Conservation (phyloP, 1,140 invertebrate species). For the Drosophila takahashii region DNA sequence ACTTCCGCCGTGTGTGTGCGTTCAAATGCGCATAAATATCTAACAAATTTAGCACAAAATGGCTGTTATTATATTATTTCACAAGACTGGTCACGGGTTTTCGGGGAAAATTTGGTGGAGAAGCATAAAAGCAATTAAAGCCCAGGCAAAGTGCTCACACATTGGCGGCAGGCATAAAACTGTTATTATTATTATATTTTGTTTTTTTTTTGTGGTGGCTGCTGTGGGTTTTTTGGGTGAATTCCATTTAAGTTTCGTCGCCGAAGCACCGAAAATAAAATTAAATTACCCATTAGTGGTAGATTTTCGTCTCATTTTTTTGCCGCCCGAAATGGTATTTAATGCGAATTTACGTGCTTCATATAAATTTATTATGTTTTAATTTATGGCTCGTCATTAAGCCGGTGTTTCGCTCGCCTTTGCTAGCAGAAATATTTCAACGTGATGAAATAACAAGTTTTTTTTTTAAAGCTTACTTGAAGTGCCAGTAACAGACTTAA, state of each 20-base stretch:
- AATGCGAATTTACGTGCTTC: conserved; percentile 43
- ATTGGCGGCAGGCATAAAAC: conserved; percentile 30
- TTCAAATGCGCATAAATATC: conserved; percentile 47
- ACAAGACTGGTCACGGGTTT: conserved; percentile 29
- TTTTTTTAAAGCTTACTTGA: conserved; percentile 28
- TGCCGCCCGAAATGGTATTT: conserved; percentile 55
- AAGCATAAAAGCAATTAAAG: conserved; percentile 76
- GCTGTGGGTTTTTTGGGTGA: conserved; percentile 19
- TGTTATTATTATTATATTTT: conserved; percentile 59
- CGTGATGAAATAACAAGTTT: background rate
- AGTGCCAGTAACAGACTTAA: conserved; percentile 27
- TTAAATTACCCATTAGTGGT: conserved; percentile 78
- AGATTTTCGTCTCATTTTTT: conserved; percentile 65
- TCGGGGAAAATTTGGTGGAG: conserved; percentile 43
- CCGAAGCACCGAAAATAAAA: conserved; percentile 67
- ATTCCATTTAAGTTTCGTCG: conserved; percentile 55
- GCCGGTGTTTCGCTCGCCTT: background rate
- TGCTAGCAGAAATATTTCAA: conserved; percentile 8
- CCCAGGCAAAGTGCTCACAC: conserved; percentile 50
- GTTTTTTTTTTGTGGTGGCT: conserved; percentile 16
- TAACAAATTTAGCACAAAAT: conserved; percentile 77
- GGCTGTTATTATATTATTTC: conserved; percentile 75
- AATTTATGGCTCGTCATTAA: conserved; percentile 39
- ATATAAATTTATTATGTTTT: conserved; percentile 50
- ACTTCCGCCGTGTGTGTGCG: conserved; percentile 32